A percentile compares a stretch with the other conserved stretches of the same genome.
phyloP scores from a whole-genome alignment of 2,888 invertebrate genomes.

The Ormyrus thymus region DNA sequence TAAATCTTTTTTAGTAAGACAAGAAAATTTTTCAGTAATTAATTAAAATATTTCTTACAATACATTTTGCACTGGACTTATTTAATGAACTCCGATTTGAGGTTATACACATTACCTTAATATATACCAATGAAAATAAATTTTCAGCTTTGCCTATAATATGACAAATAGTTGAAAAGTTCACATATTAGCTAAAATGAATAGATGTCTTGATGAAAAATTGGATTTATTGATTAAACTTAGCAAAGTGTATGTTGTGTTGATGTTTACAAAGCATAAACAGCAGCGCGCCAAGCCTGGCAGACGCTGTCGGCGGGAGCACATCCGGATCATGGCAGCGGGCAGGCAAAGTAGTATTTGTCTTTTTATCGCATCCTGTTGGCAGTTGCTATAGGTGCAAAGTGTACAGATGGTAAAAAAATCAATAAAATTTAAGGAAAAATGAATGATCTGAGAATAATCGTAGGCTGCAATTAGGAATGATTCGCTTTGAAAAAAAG shows the following conservation, averaged over 20 bases:
- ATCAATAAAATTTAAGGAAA: too few relatives aligned
- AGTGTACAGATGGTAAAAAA: too few relatives aligned
- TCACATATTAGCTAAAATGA: conserved; percentile 11
- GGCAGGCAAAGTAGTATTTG: too few relatives aligned
- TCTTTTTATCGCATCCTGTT: too few relatives aligned
- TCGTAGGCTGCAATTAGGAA: too few relatives aligned
- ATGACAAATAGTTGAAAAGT: background rate
- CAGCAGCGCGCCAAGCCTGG: background rate
- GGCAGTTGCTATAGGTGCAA: too few relatives aligned
- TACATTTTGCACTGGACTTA: conserved; percentile 1
- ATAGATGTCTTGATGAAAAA: background rate
- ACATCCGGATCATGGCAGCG: background rate
- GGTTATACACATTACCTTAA: conserved; percentile 28
- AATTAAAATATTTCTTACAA: conserved; percentile 22
- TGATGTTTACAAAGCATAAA: conserved; percentile 19
- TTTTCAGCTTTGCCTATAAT: background rate
- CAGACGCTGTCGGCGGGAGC: too few relatives aligned
- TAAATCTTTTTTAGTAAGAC: background rate
- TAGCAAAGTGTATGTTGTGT: background rate
- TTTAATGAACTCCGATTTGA: background rate
- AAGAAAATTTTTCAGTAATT: background rate
- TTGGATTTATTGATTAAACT: background rate
- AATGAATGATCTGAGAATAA: too few relatives aligned
- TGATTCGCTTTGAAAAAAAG: too few relatives aligned
- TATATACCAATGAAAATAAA: conserved; percentile 4